phyloP scores from a whole-genome alignment of 2,113 vertebrate genomes.

The Cavia aperea region DNA sequence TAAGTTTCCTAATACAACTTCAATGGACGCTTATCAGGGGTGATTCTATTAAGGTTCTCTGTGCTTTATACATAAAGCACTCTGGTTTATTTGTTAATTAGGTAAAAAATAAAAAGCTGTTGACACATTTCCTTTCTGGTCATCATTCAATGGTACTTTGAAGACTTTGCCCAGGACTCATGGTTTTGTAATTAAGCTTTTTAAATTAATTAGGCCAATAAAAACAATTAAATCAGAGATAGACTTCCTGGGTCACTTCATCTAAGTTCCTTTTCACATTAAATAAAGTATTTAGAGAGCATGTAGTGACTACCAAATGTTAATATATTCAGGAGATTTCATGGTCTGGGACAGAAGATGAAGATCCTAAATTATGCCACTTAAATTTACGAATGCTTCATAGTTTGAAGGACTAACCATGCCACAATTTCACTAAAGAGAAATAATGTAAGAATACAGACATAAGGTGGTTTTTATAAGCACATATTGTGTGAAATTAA shows the following conservation, averaged over 20 bases:
- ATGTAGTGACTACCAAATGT: neutral
- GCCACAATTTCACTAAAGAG: neutral
- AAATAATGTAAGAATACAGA: neutral
- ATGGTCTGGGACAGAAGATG: slow-evolving; percentile 18
- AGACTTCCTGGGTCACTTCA: slow-evolving; percentile 49
- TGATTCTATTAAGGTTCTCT: neutral
- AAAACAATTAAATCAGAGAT: slow-evolving; percentile 47
- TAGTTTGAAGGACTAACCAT: neutral
- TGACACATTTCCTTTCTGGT: slow-evolving; percentile 5
- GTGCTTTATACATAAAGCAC: slow-evolving; percentile 24
- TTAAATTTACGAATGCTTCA: neutral
- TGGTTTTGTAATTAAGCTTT: slow-evolving; percentile 53
- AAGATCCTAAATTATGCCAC: neutral
- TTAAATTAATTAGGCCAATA: slow-evolving; percentile 55
- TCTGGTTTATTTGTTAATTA: slow-evolving; percentile 45
- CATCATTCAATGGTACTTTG: slow-evolving; percentile 31
- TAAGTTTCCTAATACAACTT: neutral
- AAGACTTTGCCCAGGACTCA: slow-evolving; percentile 10
- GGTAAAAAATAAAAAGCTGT: neutral
- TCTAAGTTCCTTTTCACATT: neutral
- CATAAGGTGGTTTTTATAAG: neutral
- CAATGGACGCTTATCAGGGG: neutral
- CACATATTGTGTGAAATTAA: neutral
- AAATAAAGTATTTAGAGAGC: slow-evolving; percentile 41
- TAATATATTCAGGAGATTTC: neutral